Conservation (phyloP, 2,113 vertebrate species). For the Mormoops blainvillei region DNA sequence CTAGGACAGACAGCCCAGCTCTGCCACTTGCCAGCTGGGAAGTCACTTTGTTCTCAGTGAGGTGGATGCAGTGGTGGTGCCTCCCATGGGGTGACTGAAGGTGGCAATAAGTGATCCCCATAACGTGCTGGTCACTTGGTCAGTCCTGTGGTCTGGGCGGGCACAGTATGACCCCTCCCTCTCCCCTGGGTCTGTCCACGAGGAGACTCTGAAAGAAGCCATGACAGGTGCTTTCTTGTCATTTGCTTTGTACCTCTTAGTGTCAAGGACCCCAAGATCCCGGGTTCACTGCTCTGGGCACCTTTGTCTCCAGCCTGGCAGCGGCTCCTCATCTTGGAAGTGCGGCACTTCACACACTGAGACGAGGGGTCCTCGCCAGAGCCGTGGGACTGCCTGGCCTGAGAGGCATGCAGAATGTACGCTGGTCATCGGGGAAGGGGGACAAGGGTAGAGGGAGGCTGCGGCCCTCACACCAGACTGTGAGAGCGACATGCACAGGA, state of each 20-base stretch:
- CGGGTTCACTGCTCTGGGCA: accelerated
- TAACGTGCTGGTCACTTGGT: background rate
- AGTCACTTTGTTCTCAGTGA: background rate
- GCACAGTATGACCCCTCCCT: too few relatives aligned
- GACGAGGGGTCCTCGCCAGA: background rate
- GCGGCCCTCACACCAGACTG: accelerated
- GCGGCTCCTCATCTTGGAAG: background rate
- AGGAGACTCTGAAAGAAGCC: background rate
- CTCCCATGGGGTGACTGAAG: background rate
- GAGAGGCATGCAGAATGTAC: background rate
- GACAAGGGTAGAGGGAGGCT: background rate
- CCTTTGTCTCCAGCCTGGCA: background rate
- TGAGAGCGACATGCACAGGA: background rate
- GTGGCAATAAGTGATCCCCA: accelerated
- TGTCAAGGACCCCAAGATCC: background rate
- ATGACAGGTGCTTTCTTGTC: background rate
- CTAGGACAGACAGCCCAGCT: background rate
- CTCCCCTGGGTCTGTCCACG: accelerated
- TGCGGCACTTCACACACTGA: background rate
- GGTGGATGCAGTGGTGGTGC: accelerated
- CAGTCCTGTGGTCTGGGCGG: too few relatives aligned
- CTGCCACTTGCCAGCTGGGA: background rate
- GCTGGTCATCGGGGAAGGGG: background rate
- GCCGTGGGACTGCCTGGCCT: background rate
- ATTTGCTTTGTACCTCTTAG: background rate